Base-by-base conservation (phyloP, 2,113 vertebrate species). In the Halcyon senegalensis region DNA sequence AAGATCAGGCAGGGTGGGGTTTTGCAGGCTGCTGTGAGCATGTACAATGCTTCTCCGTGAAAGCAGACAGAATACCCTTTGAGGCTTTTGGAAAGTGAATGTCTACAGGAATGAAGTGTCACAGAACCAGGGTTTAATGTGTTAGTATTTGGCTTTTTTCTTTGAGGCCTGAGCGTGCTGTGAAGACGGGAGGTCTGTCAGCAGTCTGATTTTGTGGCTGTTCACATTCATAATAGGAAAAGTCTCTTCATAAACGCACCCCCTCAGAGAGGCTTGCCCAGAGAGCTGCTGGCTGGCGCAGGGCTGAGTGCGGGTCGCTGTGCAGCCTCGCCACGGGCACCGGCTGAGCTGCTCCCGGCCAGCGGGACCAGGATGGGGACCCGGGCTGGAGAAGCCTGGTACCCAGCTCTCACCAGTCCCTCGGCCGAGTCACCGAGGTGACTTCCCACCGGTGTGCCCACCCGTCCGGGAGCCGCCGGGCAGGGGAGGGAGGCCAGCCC, bases 261-360 rank as follows among this genome's bases (percentile, higher is more conserved):
- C 17, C 13, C 9, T 5, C 30, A 3, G 21, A 55, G 51, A 41
- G 33, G 28, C 56, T 51, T 9, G 43, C 23, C 3, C 28, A 18
- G 20, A 16, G 16, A 25, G 8, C 4, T 31, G 51, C n/a, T 69
- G 9, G 24, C 74, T 17, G 2, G 2, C 1, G 3, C 16, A 3
- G 62, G 33, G 37, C 62, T 75, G 60, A 13, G 11, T 5, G n/a
- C 2, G 1, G 39, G 60, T 16, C 33, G 1, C 19, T 46, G 28
- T 8, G 23, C 58, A 16, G 30, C 20, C n/a, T 27, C 15, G 14
- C 37, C 5, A 2, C 4, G 2, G 70, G 58, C 15, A 7, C 66
- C 7, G 39, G 23, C 30, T 13, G 5, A 28, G 15, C 30, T 0
- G 3, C 5, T 37, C 2, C 14, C 33, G 66, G 39, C 25, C 51